phyloP scores from a whole-genome alignment of 2,797 vertebrate genomes.

The Takifugu rubripes region DNA sequence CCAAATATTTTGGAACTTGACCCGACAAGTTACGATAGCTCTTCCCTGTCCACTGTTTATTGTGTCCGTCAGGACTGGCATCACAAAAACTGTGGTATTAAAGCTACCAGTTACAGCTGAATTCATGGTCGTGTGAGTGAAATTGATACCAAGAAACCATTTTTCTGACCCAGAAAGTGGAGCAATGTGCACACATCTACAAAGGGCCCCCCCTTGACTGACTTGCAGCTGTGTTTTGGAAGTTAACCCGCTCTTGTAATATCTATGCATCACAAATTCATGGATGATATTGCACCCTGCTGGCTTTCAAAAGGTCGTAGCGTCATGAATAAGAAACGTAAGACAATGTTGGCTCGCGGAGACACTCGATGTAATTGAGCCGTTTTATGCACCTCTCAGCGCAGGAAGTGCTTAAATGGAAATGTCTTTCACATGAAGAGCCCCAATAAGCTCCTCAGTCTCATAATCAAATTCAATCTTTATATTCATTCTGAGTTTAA shows the following conservation, averaged over 20 bases:
- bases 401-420: neutral
- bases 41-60: too few relatives aligned
- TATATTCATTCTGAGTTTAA: neutral
- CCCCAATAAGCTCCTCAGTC: neutral
- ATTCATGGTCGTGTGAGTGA: too few relatives aligned
- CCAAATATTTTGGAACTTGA: too few relatives aligned
- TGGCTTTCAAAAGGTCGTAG: too few relatives aligned
- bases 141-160: neutral
- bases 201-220: neutral
- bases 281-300: neutral
- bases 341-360: neutral
- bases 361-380: neutral
- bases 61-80: too few relatives aligned
- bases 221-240: neutral
- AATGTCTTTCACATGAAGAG: neutral
- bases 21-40: too few relatives aligned
- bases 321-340: neutral
- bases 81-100: too few relatives aligned
- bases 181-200: neutral
- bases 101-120: too few relatives aligned
- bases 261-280: neutral
- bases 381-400: conserved; percentile 2
- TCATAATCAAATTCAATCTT: neutral
- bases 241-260: neutral
- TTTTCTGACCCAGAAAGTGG: neutral